Evolutionary conservation across 2,888 invertebrate genomes (phyloP).

Genomic region (Drosophila pegasa): DNA sequence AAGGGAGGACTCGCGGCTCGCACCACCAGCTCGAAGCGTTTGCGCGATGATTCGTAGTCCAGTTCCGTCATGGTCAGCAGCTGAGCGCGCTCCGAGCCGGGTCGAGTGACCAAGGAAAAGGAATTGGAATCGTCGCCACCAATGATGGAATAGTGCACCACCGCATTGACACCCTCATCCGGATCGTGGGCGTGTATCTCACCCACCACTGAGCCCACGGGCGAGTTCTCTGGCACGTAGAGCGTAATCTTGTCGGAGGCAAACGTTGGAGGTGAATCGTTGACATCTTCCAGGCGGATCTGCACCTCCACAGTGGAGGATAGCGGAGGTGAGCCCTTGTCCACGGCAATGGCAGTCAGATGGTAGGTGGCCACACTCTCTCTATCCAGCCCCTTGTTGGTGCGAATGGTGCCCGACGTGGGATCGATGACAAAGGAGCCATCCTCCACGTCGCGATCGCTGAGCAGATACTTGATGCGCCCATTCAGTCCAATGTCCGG

Average conservation of each 20-base stretch:
- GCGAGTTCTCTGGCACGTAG: constrained; percentile 98
- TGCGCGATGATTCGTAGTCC: constrained; percentile 97
- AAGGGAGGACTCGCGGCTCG: constrained; percentile 96
- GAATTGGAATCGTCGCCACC: constrained; percentile 96
- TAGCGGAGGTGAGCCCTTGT: constrained; percentile 93
- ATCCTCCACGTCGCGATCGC: constrained; percentile 91
- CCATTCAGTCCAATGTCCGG: constrained; percentile 95
- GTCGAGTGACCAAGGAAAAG: constrained; percentile 92
- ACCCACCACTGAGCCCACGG: constrained; percentile 96
- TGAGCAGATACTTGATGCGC: constrained; percentile 91
- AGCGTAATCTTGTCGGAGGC: constrained; percentile 94
- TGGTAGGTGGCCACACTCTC: constrained; percentile 95
- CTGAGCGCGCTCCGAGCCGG: constrained; percentile 94
- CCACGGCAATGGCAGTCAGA: constrained; percentile 94
- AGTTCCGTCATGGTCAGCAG: constrained; percentile 95
- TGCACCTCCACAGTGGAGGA: constrained; percentile 90
- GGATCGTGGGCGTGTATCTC: constrained; percentile 96
- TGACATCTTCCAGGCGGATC: constrained; percentile 94
- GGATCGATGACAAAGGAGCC: constrained; percentile 97
- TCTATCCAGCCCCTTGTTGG: constrained; percentile 94
- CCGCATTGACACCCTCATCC: constrained; percentile 95
- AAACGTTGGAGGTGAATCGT: constrained; percentile 96
- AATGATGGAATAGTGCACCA: constrained; percentile 97
- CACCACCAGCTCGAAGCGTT: constrained; percentile 94
- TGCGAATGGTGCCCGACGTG: constrained; percentile 95